These are phyloP conservation scores for Dallia pectoralis DNA, from an alignment of 2,797 vertebrate genomes.

Conservation along the genomic window DNA sequence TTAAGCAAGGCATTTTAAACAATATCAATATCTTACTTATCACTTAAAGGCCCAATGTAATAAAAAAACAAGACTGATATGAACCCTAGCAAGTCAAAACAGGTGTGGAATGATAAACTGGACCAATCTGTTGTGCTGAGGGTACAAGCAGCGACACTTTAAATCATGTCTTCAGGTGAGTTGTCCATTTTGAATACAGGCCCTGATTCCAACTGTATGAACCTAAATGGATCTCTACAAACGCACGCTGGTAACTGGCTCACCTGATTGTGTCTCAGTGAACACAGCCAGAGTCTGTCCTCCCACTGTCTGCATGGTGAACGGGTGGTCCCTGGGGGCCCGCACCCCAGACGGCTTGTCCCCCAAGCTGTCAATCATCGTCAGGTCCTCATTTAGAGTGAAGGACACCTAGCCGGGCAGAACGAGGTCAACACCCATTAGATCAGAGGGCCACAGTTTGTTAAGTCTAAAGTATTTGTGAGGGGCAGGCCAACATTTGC, in stretches of 20 bases:
- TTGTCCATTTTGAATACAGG: neutral
- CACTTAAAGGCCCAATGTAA: neutral
- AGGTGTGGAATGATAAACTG: no score
- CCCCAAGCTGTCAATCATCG: constrained; percentile 83
- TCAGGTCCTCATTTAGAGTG: constrained; percentile 95
- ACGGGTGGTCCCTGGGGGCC: constrained; percentile 92
- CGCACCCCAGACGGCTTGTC: constrained; percentile 84
- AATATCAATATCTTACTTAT: neutral
- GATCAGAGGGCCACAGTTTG: neutral
- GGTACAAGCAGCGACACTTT: no score
- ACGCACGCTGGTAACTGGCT: constrained; percentile 28
- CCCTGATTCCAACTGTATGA: neutral
- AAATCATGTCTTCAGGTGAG: no score
- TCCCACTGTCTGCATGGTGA: constrained; percentile 93
- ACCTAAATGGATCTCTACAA: neutral
- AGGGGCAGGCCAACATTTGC: no score
- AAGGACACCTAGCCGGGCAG: constrained; percentile 86
- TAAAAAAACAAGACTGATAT: no score
- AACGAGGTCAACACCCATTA: neutral
- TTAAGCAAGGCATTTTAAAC: neutral
- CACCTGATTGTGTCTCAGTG: constrained; percentile 82
- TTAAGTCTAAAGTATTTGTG: no score
- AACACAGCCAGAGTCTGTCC: constrained; percentile 94
- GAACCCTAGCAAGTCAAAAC: no score
- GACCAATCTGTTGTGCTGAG: no score